phyloP scores from a whole-genome alignment of 2,888 invertebrate genomes.

The Metallyticus violacea region DNA sequence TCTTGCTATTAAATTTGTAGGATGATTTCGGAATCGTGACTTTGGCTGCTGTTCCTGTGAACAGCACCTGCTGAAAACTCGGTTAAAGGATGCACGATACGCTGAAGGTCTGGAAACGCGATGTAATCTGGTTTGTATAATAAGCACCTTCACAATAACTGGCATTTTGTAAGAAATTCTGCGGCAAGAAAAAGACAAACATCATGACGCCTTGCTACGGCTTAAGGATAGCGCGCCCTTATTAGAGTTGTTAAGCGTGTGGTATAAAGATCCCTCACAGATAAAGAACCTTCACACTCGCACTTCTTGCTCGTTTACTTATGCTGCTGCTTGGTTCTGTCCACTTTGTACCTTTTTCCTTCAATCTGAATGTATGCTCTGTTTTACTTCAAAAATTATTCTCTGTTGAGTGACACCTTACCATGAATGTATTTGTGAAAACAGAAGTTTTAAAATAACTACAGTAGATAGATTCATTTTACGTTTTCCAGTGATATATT shows the following conservation, averaged over 20 bases:
- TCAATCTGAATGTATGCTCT: no score
- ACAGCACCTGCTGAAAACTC: neutral
- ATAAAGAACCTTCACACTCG: neutral
- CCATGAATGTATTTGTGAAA: no score
- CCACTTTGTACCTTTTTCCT: neutral
- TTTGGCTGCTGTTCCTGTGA: no score
- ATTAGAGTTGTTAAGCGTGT: neutral
- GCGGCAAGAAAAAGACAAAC: neutral
- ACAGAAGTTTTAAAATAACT: no score
- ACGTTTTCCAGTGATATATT: no score
- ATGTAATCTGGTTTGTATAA: neutral
- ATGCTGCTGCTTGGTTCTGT: neutral
- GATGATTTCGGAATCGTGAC: neutral
- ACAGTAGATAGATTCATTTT: no score
- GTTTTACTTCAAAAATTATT: no score
- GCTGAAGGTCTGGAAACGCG: no score
- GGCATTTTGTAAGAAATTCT: neutral
- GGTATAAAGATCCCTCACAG: neutral
- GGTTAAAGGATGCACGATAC: neutral
- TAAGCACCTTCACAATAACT: neutral
- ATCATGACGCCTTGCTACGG: neutral
- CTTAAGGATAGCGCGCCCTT: neutral
- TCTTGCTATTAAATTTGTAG: neutral
- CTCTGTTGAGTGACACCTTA: no score
- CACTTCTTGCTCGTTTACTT: no score